Percentiles rank a stretch among this genome's conserved stretches.
phyloP scores from a whole-genome alignment of 2,113 vertebrate species.

The Misgurnus mizolepis region DNA sequence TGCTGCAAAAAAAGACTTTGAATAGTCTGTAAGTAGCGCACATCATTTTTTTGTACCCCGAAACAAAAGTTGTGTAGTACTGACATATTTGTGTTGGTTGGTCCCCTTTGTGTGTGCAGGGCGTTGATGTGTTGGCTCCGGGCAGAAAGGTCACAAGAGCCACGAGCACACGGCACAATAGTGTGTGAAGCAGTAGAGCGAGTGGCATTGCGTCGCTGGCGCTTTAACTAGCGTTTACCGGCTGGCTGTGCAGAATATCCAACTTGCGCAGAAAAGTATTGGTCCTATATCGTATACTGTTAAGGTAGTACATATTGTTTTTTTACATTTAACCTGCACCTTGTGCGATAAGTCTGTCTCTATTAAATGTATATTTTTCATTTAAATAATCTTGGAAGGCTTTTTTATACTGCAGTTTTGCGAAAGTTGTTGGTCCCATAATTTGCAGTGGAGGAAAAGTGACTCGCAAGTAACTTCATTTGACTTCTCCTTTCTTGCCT shows the following conservation, averaged over 20 bases:
- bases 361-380: conserved; percentile 49
- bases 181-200: conserved; percentile 40
- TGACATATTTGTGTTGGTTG: conserved; percentile 52
- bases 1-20: conserved; percentile 36
- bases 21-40: conserved; percentile 35
- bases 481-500: conserved; percentile 30
- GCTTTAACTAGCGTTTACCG: conserved; percentile 28
- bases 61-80: conserved; percentile 22
- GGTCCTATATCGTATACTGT: conserved; percentile 53
- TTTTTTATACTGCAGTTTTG: conserved; percentile 46
- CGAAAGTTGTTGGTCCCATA: conserved; percentile 54
- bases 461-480: conserved; percentile 24
- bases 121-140: conserved; percentile 25
- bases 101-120: conserved; percentile 52
- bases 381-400: conserved; percentile 35
- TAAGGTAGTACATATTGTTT: conserved; percentile 41
- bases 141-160: conserved; percentile 26
- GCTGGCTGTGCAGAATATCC: conserved; percentile 46
- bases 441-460: conserved; percentile 49
- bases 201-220: conserved; percentile 30
- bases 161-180: conserved; percentile 34
- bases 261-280: conserved; percentile 33
- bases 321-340: conserved; percentile 25
- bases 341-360: conserved; percentile 47
- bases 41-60: not conserved